These are phyloP conservation scores for Bubo blakistoni DNA, from an alignment of 2,113 vertebrate genomes.

Conservation along the genomic window DNA sequence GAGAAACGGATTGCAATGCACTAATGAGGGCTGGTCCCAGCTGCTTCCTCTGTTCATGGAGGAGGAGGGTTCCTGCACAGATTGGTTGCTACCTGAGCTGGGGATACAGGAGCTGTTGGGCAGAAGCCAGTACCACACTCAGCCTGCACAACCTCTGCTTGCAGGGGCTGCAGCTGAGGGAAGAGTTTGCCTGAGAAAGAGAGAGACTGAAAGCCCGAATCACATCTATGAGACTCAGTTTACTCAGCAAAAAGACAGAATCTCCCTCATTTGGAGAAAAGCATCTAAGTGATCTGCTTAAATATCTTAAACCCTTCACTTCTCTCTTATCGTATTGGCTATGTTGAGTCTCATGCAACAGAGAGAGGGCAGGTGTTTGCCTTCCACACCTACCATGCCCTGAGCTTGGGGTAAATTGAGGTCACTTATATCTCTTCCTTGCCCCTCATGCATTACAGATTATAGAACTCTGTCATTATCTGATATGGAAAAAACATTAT, in stretches of 20 bases:
- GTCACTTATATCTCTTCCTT: not conserved
- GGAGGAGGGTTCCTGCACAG: not conserved
- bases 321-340: not conserved
- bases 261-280: not conserved
- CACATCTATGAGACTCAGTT: not conserved
- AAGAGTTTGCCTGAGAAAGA: not conserved
- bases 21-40: fast-evolving
- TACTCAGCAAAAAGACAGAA: not conserved
- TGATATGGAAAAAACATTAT: not conserved
- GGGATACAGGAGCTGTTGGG: not conserved
- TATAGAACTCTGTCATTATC: not conserved
- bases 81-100: not conserved
- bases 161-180: not conserved
- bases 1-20: fast-evolving
- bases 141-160: not conserved
- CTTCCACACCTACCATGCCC: not conserved
- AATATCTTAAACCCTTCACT: not conserved
- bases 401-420: not conserved
- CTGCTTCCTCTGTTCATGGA: fast-evolving
- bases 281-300: not conserved
- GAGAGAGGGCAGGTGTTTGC: not conserved
- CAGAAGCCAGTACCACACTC: not conserved
- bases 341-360: not conserved
- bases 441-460: not conserved
- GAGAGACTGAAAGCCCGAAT: not conserved